phyloP scores from a whole-genome alignment of 2,888 invertebrate species.

The Strigamia maritima region DNA sequence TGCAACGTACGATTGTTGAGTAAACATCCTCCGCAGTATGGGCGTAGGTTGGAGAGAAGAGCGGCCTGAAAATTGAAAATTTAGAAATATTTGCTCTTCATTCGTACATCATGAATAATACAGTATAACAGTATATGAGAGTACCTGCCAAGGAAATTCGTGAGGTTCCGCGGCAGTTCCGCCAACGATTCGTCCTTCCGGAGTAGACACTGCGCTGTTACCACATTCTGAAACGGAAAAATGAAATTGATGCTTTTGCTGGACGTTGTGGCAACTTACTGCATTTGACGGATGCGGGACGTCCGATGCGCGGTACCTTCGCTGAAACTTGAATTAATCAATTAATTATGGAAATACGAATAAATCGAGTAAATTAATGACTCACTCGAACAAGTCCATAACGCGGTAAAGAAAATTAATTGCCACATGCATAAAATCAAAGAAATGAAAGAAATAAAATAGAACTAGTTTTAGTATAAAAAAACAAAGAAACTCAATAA shows the following conservation, averaged over 20 bases:
- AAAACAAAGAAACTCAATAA: no score
- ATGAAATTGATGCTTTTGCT: background rate
- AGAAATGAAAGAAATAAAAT: no score
- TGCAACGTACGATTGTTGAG: background rate
- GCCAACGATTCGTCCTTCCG: background rate
- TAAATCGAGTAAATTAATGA: background rate
- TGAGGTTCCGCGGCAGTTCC: background rate
- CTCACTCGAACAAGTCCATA: background rate
- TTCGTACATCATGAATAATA: no score
- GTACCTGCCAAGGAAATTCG: slow-evolving; percentile 4
- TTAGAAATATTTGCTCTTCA: background rate
- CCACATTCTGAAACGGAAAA: background rate
- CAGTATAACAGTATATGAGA: no score
- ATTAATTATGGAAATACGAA: background rate
- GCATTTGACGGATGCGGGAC: background rate
- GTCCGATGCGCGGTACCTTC: no score
- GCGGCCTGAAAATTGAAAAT: background rate
- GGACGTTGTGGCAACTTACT: background rate
- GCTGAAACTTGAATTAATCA: background rate
- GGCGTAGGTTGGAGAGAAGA: background rate
- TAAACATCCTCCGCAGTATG: background rate
- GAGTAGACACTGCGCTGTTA: background rate
- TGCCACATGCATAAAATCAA: background rate
- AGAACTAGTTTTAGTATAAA: no score
- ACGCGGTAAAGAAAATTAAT: background rate